Evolutionary conservation across 1,140 invertebrate genomes (phyloP).

Genomic region (Subanguina moxae): DNA sequence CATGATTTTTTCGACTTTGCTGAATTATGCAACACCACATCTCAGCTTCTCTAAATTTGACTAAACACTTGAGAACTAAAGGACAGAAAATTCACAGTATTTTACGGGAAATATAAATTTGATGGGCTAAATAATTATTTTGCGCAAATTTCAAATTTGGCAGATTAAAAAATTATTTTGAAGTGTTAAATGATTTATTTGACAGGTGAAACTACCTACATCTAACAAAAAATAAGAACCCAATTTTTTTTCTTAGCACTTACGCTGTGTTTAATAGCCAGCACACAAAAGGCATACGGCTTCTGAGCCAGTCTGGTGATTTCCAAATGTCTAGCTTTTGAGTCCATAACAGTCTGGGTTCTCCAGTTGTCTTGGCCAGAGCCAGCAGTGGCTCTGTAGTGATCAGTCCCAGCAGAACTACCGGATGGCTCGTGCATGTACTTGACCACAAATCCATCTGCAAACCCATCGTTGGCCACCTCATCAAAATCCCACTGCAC

Average conservation of each 20-base stretch:
- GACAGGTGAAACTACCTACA: not conserved
- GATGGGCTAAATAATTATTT: too few species aligned
- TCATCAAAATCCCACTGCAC: conserved; percentile 59
- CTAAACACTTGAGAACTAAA: too few species aligned
- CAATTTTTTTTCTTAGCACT: conserved; percentile 30
- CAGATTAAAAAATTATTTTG: conserved; percentile 7
- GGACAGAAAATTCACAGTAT: too few species aligned
- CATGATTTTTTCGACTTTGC: too few species aligned
- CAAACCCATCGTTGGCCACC: conserved; percentile 26
- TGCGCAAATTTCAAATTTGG: too few species aligned
- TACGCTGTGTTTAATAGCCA: conserved; percentile 57
- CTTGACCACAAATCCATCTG: conserved; percentile 57
- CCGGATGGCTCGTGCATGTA: conserved; percentile 55
- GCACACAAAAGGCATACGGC: conserved; percentile 57
- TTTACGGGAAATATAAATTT: too few species aligned
- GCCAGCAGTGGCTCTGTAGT: conserved; percentile 15
- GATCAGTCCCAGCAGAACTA: conserved; percentile 9
- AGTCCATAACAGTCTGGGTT: conserved; percentile 38
- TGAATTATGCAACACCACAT: too few species aligned
- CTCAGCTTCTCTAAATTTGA: too few species aligned
- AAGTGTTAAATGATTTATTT: not conserved
- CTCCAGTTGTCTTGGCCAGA: conserved; percentile 38
- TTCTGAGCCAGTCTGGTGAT: conserved; percentile 46
- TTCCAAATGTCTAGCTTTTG: conserved; percentile 48
- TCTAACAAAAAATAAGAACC: too few species aligned